Evolutionary conservation across 2,113 vertebrate genomes (phyloP).

Genomic region (Gadus chalcogrammus): DNA sequence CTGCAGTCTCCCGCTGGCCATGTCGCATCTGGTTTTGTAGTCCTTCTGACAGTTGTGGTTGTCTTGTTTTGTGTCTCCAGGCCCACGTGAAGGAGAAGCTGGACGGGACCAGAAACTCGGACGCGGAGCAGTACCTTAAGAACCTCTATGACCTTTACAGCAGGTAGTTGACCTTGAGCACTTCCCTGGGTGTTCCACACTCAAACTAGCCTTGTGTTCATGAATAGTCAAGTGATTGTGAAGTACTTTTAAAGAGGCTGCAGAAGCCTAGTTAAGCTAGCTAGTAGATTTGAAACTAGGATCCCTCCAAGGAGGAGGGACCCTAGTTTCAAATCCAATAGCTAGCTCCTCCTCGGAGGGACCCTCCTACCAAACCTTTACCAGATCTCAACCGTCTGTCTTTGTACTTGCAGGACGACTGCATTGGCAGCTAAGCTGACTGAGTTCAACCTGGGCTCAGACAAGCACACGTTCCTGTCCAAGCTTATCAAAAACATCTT

Average conservation of each 20-base stretch:
- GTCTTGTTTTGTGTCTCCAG: slow-evolving; percentile 64
- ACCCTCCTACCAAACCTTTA: no score
- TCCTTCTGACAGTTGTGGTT: no score
- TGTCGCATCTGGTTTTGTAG: no score
- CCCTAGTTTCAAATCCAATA: no score
- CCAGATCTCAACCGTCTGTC: no score
- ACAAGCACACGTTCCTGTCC: slow-evolving; percentile 98
- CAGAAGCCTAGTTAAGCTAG: no score
- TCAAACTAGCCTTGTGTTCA: background rate
- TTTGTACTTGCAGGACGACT: slow-evolving; percentile 78
- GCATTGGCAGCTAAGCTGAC: slow-evolving; percentile 89
- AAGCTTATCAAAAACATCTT: slow-evolving; percentile 99
- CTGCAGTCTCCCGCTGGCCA: no score
- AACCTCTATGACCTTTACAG: slow-evolving; percentile 96
- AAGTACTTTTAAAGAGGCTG: no score
- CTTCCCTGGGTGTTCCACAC: background rate
- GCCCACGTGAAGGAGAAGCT: slow-evolving; percentile 88
- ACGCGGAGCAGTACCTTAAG: slow-evolving; percentile 96
- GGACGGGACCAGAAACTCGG: slow-evolving; percentile 87
- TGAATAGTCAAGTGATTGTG: background rate
- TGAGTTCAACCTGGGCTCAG: slow-evolving; percentile 98
- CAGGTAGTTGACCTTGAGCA: slow-evolving; percentile 69
- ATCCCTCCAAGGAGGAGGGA: no score
- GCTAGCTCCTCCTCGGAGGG: no score
- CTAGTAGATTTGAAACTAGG: no score